Evolutionary conservation across 1,140 invertebrate genomes (phyloP).

Genomic region (Copidosoma floridanum): DNA sequence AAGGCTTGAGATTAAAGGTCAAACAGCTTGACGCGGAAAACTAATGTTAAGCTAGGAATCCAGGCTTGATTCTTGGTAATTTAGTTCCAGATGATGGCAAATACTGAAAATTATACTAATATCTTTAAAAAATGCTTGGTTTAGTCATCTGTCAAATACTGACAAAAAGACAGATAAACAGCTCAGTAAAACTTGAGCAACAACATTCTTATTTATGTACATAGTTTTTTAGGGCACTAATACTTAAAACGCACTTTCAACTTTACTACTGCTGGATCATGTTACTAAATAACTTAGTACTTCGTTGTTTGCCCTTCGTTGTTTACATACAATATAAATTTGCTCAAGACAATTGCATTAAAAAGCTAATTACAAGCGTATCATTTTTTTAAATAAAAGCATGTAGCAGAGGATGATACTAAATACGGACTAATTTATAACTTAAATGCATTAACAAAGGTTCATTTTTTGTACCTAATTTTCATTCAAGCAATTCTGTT

Average conservation of each 20-base stretch:
- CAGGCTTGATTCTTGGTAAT: constrained; percentile 23
- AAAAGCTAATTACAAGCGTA: background rate
- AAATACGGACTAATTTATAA: too few species aligned
- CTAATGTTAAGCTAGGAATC: constrained; percentile 13
- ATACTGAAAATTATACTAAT: constrained; percentile 19
- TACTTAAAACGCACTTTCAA: constrained; percentile 24
- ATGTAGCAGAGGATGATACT: too few species aligned
- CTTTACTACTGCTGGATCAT: constrained; percentile 8
- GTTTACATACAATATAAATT: background rate
- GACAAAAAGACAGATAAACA: background rate
- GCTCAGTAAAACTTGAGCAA: background rate
- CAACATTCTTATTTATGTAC: background rate
- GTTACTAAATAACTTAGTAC: background rate
- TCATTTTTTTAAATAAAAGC: too few species aligned
- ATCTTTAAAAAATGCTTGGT: background rate
- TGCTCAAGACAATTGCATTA: background rate
- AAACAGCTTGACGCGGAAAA: constrained; percentile 17
- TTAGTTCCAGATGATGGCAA: constrained; percentile 10
- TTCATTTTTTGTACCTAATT: too few species aligned
- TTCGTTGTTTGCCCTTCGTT: background rate
- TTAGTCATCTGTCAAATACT: constrained; percentile 14
- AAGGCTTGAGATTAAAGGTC: too few species aligned
- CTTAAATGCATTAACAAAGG: too few species aligned
- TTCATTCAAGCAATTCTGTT: too few species aligned
- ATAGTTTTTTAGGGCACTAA: constrained; percentile 4